Base-by-base conservation (phyloP, 2,888 invertebrate species). In the Silvanus unidentatus region DNA sequence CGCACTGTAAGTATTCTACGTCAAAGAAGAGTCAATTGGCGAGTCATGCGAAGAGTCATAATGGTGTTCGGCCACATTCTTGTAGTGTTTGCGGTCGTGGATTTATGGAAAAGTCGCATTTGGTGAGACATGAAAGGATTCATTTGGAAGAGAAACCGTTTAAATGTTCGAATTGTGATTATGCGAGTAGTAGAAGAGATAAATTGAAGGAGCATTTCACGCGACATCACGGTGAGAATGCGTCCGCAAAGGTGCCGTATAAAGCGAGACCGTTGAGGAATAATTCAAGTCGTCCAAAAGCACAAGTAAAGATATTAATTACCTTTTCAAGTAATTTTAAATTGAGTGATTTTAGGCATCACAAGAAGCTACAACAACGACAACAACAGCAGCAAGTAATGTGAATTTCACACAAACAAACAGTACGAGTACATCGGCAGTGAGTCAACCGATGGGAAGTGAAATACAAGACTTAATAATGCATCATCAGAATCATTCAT, bases 31-130 rank as follows among this genome's bases (percentile, higher is more conserved):
- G 77, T 52, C 81, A 82, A 62, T 66, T 84, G 36, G 77, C 78
- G 27, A 78, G 79, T 28, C 84, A 84, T 67, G 75, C 81, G 60
- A 73, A 82, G 47, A 77, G 77, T 27, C 84, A 84, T 74, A 81
- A 73, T 58, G 65, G 65, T 2, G 65, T 69, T 1, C 52, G 72
- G 30, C 72, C 72, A 5, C 71, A 72, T 53, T 72, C 75, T 15
- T 84, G 84, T 61, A 68, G 70, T 14, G 71, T 74, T 11, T 82
- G 82, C 63, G 78, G 78, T 1, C 73, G 80, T 38, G 77, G 78
- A 10, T 84, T 84, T 62, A 77, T 82, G 60, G 83, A 84, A 60
- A 81, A 80, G 56, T 79, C 80, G 28, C 83, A 84, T 66, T 66
- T 84, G 45, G 73, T 80, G 9, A 72, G 84, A 1, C 84, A 84